Base-by-base conservation (phyloP, 1,140 invertebrate species). In the Holotrichia oblita region DNA sequence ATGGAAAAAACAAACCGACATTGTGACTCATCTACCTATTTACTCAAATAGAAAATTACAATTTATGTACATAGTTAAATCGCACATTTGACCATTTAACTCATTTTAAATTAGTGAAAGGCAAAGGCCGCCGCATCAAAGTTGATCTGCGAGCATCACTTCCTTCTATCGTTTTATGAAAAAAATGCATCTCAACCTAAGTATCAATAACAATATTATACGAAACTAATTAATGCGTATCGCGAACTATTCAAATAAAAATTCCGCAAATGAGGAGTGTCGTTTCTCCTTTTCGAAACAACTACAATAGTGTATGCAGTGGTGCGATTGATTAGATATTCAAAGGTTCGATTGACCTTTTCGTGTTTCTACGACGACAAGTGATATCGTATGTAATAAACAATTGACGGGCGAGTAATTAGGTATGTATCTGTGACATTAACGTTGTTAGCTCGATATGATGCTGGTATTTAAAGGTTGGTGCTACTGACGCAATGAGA, bases 251-350 rank as follows among this genome's bases (percentile, higher is more conserved):
- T n/a, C n/a, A 27, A 27, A 69, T 69, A 69, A 69, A 69, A 69
- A 69, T 69, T 69, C 61, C 61, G 27, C 61, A 69, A 69, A 69
- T 69, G 24, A 69, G 61, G 61, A 69, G 61, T 69, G 61, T 34
- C 61, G 1, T 9, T 22, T 22, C 61, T 69, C 7, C 20, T 69
- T 69, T 69, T 34, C 20, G 61, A 27, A 24, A 69, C 61, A 69
- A 48, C 10, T 17, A 17, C 2, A 17, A 48, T 14, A 48, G n/a
- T 10, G 10, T 55, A 55, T 55, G 48, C 48, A 17, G 14, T 17
- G 2, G 48, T 55, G 6, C 48, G n/a, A 17, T 17, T 48, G 22
- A 69, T 69, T 69, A 27, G 61, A 69, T 69, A 69, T 69, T 69
- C 61, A 69, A 24, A 34, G 27, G 27, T 12, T 20, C 17, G 61